Conservation (phyloP, 2,888 invertebrate species). For the Meiosimyza decipiens region DNA sequence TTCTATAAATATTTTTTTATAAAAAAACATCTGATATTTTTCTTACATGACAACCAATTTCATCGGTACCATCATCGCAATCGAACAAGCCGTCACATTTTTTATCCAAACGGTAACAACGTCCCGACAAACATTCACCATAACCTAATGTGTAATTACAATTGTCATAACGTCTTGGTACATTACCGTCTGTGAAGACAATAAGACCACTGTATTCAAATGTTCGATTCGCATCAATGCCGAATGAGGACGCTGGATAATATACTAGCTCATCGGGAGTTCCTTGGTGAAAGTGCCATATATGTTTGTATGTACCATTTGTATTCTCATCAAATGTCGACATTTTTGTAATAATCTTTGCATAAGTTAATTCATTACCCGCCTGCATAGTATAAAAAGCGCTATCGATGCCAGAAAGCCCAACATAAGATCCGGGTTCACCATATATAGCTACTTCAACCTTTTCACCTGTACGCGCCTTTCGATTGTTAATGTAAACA, state of each 20-base stretch:
- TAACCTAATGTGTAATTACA: conserved; percentile 81
- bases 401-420: conserved; percentile 88
- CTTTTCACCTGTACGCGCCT: conserved; percentile 91
- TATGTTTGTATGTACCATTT: conserved; percentile 85
- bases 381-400: conserved; percentile 94
- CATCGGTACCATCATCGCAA: conserved; percentile 88
- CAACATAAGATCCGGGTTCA: conserved; percentile 94
- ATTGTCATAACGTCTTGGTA: conserved; percentile 74
- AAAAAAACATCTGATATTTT: background rate
- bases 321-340: conserved; percentile 85
- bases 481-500: conserved; percentile 89
- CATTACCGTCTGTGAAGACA: conserved; percentile 89
- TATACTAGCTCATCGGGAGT: conserved; percentile 86
- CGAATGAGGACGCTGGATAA: conserved; percentile 90
- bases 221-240: conserved; percentile 93
- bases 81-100: conserved; percentile 83
- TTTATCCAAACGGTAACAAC: conserved; percentile 80
- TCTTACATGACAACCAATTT: conserved; percentile 75
- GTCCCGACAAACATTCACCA: conserved; percentile 83
- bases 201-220: conserved; percentile 90
- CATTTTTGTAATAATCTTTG: conserved; percentile 89
- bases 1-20: background rate
- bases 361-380: conserved; percentile 89
- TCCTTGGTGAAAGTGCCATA: conserved; percentile 85
- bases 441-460: conserved; percentile 94